Evolutionary conservation across 2,888 invertebrate genomes (phyloP), one percentile per base, ranked within the genome.

Genomic region (Drosophila hamatofila): DNA sequence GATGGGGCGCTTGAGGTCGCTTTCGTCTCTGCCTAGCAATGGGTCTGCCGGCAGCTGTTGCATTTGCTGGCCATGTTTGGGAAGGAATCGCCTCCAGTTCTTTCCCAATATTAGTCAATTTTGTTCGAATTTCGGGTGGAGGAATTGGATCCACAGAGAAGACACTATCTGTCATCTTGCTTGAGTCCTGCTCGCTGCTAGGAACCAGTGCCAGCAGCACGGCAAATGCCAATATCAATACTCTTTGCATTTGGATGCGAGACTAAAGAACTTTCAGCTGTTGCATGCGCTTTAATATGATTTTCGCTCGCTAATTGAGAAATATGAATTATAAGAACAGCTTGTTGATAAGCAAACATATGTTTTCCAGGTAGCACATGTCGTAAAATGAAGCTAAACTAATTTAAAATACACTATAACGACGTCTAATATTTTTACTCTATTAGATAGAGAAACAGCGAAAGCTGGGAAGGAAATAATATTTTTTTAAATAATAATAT

Each of bases 201-300:
- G 41, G 14, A 6, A 57, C 52, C 30, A 44, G 14, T 11, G 35
- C 12, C 2, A 75, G 25, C n/a, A 67, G 4, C 39, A 75, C 35
- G 25, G 9, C 39, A 12, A 60, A 0, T 6, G 11, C 1, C 14
- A 75, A 14, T 7, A 48, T 37, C 48, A 12, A 37, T 8, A 39
- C 37, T 9, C 21, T 9, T 2, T 21, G 37, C 80, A 75, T 67
- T 61, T 54, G 0, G 37, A 60, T 25, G 6, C 9, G 21, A 27
- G 16, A 49, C 52, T 75, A 9, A 39, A 1, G 0, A 0, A 21
- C 25, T 21, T 14, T 5, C 30, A 1, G 9, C 11, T 12, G 30
- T 2, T 3, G 1, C 3, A 16, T 1, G 3, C 7, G 30, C 25
- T 61, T 75, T 58, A 79, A 75, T 79, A 18, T 30, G 16, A 23